A percentile compares a stretch with the other conserved stretches of the same genome.
phyloP scores from a whole-genome alignment of 2,797 vertebrate genomes.

The Sebastolobus alascanus region DNA sequence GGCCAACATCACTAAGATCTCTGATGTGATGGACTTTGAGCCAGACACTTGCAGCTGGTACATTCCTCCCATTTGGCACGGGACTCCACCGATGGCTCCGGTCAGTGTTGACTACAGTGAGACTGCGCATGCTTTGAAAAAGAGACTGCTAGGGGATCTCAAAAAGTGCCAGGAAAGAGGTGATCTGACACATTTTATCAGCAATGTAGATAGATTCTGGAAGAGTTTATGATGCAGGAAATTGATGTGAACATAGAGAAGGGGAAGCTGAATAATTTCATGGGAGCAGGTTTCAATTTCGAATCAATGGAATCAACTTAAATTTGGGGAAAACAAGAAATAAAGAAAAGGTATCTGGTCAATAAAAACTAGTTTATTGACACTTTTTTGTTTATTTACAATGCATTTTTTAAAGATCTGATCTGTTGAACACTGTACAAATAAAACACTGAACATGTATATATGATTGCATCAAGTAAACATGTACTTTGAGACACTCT shows the following conservation, averaged over 20 bases:
- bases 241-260: neutral
- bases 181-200: conserved; percentile 71
- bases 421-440: conserved; percentile 44
- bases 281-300: neutral
- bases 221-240: conserved; percentile 22
- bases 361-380: conserved; percentile 33
- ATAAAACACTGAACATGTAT: conserved; percentile 44
- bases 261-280: neutral
- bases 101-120: conserved; percentile 78
- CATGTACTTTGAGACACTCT: conserved; percentile 16
- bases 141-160: conserved; percentile 68
- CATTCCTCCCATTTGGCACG: conserved; percentile 80
- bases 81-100: conserved; percentile 81
- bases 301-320: neutral
- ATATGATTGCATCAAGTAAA: conserved; percentile 30
- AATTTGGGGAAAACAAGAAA: neutral
- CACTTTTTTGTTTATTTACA: conserved; percentile 51
- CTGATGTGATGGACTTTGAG: conserved; percentile 75
- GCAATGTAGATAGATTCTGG: conserved; percentile 75
- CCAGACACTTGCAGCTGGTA: conserved; percentile 74
- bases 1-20: conserved; percentile 44
- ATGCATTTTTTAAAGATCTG: conserved; percentile 15
- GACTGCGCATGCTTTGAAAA: conserved; percentile 73
- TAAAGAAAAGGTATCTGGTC: neutral
- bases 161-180: conserved; percentile 54